Percentiles rank a stretch among this genome's conserved stretches.
Conservation (phyloP, 2,888 invertebrate species). For the Athalia circularis region DNA sequence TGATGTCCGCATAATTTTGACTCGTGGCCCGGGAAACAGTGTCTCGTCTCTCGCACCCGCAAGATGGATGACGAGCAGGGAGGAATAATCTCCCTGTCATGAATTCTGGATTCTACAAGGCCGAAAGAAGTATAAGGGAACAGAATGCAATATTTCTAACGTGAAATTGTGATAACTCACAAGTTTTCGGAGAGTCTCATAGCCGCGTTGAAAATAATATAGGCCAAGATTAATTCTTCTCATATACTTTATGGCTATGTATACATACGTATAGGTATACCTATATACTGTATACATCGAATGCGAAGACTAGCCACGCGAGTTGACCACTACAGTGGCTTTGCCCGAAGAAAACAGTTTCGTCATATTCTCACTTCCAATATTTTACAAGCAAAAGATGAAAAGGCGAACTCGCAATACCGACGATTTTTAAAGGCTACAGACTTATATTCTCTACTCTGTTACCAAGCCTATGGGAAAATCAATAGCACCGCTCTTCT, state of each 20-base stretch:
- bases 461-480: constrained; percentile 36
- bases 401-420: background rate
- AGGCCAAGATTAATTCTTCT: constrained; percentile 31
- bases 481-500: constrained; percentile 28
- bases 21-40: constrained; percentile 39
- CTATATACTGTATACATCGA: background rate
- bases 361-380: background rate
- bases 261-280: background rate
- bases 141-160: constrained; percentile 43
- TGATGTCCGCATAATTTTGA: constrained; percentile 49
- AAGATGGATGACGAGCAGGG: constrained; percentile 47
- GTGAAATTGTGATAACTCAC: constrained; percentile 47
- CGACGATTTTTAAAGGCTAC: constrained; percentile 4
- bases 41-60: constrained; percentile 43
- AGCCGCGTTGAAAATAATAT: constrained; percentile 18
- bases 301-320: background rate
- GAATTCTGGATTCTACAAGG: constrained; percentile 47
- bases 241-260: background rate
- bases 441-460: background rate
- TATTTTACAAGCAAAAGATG: background rate
- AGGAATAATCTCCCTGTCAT: constrained; percentile 47
- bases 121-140: constrained; percentile 46
- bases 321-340: constrained; percentile 10
- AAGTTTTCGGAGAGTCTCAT: constrained; percentile 29
- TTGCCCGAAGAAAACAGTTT: background rate